Evolutionary conservation across 2,888 invertebrate species (phyloP), one percentile per base, ranked within the genome.

Genomic region (Trisateles emortualis): DNA sequence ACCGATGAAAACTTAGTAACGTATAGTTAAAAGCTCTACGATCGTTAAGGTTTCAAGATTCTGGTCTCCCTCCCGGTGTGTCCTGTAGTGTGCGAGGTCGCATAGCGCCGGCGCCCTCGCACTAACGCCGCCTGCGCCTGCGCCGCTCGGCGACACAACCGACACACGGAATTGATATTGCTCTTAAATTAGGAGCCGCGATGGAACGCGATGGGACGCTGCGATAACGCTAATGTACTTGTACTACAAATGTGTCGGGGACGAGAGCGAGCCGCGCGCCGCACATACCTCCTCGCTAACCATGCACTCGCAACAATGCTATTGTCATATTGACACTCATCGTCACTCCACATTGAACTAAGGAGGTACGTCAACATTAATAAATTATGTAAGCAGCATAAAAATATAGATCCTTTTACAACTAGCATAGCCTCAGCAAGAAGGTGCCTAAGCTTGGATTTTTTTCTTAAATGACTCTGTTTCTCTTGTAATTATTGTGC

Each of bases 21-120:
- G n/a, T n/a, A n/a, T n/a, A n/a, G n/a, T 22, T 5, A 24, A 13
- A 13, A 39, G 6, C 1, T 1, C 0, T 33, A 33, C n/a, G n/a
- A n/a, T n/a, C n/a, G n/a, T n/a, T n/a, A n/a, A n/a, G n/a, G n/a
- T n/a, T n/a, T n/a, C n/a, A n/a, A n/a, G n/a, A n/a, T n/a, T n/a
- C n/a, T n/a, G n/a, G n/a, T n/a, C n/a, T n/a, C n/a, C n/a, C 52
- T 47, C 64, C 59, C 64, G 55, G 64, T 74, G 68, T 56, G 72
- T 59, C 61, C 44, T 46, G 42, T 19, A 44, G 13, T 19, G 33
- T n/a, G 40, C 30, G 35, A n/a, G 56, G 55, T 50, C 50, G 58
- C 59, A 39, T 61, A 74, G 75, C 80, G 81, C 81, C 79, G 80
- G 81, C 81, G 81, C 80, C 76, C 26, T 3, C 6, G 22, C 22